These are phyloP conservation scores for Odobenus rosmarus DNA, from an alignment of 2,113 vertebrate species.

Conservation along the genomic window DNA sequence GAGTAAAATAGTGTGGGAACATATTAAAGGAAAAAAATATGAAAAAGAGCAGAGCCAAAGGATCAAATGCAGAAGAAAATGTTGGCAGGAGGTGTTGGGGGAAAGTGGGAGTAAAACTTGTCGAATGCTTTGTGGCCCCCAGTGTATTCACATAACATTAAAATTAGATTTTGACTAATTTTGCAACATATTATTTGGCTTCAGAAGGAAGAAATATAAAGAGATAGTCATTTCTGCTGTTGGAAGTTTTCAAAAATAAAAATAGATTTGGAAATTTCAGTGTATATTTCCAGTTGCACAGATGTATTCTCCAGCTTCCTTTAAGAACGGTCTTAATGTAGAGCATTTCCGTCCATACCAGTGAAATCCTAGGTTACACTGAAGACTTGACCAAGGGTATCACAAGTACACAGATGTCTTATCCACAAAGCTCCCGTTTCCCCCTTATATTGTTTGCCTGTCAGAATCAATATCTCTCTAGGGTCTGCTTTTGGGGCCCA, in stretches of 20 bases:
- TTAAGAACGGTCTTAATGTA: neutral
- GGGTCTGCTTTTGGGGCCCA: constrained; percentile 22
- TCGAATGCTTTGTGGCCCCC: neutral
- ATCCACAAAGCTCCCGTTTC: neutral
- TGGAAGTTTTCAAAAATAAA: constrained; percentile 38
- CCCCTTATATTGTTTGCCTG: constrained; percentile 73
- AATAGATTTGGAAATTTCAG: neutral
- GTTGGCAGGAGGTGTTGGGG: neutral
- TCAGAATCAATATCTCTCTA: constrained; percentile 70
- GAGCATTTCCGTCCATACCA: neutral
- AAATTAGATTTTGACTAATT: constrained; percentile 70
- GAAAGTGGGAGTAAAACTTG: neutral
- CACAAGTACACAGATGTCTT: constrained; percentile 42
- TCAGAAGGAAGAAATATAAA: constrained; percentile 37
- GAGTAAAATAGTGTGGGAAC: neutral
- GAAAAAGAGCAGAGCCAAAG: constrained; percentile 26
- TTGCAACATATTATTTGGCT: constrained; percentile 54
- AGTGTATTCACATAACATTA: neutral
- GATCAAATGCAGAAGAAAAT: neutral
- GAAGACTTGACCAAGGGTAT: constrained; percentile 4
- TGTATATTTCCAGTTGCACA: neutral
- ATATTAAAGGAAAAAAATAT: constrained; percentile 32
- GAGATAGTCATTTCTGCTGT: constrained; percentile 17
- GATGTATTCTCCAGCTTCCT: neutral
- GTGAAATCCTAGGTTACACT: neutral